Percentiles rank a stretch among this genome's conserved stretches.
phyloP scores from a whole-genome alignment of 2,888 invertebrate genomes.

The Eupithecia subfuscata region DNA sequence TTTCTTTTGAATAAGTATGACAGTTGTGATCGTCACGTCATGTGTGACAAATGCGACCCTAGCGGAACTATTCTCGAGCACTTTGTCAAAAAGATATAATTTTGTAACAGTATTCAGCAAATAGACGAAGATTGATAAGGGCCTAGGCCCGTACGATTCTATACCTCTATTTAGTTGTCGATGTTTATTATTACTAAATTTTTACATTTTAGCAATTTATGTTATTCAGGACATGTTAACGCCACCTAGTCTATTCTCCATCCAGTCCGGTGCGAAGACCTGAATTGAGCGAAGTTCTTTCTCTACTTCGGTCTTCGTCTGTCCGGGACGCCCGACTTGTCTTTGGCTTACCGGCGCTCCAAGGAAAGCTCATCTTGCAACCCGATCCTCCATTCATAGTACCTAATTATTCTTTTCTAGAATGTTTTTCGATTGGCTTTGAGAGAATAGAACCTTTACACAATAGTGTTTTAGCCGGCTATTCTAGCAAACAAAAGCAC shows the following conservation, averaged over 20 bases:
- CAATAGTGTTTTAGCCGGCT: not conserved
- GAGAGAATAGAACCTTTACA: not conserved
- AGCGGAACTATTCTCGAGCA: not conserved
- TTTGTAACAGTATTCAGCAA: not conserved
- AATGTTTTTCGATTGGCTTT: not conserved
- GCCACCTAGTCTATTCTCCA: too few relatives aligned
- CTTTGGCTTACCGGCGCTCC: not conserved
- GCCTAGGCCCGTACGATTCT: not conserved
- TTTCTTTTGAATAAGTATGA: constrained; percentile 40
- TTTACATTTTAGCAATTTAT: not conserved
- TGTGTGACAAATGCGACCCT: constrained; percentile 28
- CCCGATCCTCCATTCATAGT: not conserved
- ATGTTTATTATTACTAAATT: not conserved
- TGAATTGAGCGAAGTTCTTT: too few relatives aligned
- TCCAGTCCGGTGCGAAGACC: too few relatives aligned
- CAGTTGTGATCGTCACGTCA: constrained; percentile 30
- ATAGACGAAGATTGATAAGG: not conserved
- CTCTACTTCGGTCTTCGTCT: too few relatives aligned
- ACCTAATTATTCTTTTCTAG: not conserved
- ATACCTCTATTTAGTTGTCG: not conserved
- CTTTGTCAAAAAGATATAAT: constrained; percentile 2
- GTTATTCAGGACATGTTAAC: too few relatives aligned
- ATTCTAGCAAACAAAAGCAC: not conserved
- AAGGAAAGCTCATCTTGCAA: not conserved
- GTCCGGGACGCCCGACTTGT: not conserved